A percentile compares a stretch with the other conserved stretches of the same genome.
These are phyloP conservation scores for Ypsolopha sequella DNA, from an alignment of 2,888 invertebrate species.

Conservation along the genomic window DNA sequence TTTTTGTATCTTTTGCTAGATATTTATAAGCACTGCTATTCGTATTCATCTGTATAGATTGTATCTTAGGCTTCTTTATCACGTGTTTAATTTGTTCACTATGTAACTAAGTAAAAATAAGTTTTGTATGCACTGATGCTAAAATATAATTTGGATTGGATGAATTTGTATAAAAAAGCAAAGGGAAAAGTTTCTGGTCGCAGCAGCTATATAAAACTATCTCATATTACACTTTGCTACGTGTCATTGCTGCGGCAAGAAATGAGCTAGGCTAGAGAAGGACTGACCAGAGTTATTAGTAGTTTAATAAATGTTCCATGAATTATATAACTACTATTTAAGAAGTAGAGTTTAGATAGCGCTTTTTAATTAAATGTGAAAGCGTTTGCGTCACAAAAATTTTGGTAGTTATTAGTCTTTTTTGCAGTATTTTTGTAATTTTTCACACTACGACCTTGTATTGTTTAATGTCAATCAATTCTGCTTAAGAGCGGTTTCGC, in stretches of 20 bases:
- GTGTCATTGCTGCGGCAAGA: constrained; percentile 42
- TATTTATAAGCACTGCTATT: background rate
- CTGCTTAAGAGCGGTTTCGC: too few relatives aligned
- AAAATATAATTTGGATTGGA: background rate
- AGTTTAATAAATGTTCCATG: constrained; percentile 52
- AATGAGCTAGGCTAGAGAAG: constrained; percentile 37
- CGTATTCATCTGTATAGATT: background rate
- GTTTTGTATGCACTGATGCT: constrained; percentile 2
- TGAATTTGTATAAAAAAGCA: background rate
- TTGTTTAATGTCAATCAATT: too few relatives aligned
- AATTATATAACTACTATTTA: constrained; percentile 6
- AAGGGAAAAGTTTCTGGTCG: background rate
- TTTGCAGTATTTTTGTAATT: too few relatives aligned
- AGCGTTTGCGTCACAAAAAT: constrained; percentile 36
- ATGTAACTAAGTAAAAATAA: background rate
- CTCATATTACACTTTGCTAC: background rate
- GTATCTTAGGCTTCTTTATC: background rate
- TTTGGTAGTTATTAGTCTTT: too few relatives aligned
- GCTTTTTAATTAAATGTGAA: constrained; percentile 38
- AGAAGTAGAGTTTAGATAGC: constrained; percentile 30
- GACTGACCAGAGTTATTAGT: constrained; percentile 55
- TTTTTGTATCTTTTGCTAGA: background rate
- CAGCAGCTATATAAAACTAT: background rate
- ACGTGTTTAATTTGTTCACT: background rate
- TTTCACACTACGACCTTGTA: too few relatives aligned